Conservation (phyloP, 2,797 vertebrate species). For the Pseudotriccus pelzelni region DNA sequence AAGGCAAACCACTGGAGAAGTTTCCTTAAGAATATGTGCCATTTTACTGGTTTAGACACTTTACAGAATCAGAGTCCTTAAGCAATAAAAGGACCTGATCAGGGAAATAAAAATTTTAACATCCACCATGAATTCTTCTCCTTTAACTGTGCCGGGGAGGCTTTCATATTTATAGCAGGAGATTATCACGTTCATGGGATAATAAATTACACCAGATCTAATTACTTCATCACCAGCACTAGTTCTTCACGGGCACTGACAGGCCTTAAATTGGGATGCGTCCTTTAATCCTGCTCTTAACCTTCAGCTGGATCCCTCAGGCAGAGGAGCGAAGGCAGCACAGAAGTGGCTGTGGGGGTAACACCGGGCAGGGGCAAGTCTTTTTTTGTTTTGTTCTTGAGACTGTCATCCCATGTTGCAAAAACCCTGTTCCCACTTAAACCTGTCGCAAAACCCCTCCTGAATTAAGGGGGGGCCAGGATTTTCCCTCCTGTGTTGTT, state of each 20-base stretch:
- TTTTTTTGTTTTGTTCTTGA: background rate
- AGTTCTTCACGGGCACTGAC: slow-evolving; percentile 64
- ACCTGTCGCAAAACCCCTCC: background rate
- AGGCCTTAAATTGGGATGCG: slow-evolving; percentile 58
- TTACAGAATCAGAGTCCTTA: slow-evolving; percentile 38
- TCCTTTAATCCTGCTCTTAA: slow-evolving; percentile 60
- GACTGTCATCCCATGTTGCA: background rate
- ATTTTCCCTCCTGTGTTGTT: background rate
- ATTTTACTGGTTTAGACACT: slow-evolving; percentile 57
- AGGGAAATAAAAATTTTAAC: slow-evolving; percentile 60
- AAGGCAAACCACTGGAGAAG: slow-evolving; percentile 19
- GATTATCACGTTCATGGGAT: slow-evolving; percentile 61
- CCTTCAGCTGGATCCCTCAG: slow-evolving; percentile 48
- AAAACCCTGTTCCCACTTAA: background rate
- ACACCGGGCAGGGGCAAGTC: background rate
- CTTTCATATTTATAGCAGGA: slow-evolving; percentile 70
- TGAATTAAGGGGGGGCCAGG: background rate
- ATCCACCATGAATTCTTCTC: slow-evolving; percentile 53
- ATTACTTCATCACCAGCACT: slow-evolving; percentile 69
- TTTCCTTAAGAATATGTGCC: slow-evolving; percentile 53
- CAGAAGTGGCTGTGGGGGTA: background rate
- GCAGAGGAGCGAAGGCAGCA: background rate
- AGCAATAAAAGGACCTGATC: slow-evolving; percentile 55
- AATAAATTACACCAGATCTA: slow-evolving; percentile 71
- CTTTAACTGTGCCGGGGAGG: slow-evolving; percentile 44